phyloP scores from a whole-genome alignment of 2,113 vertebrate species.

The Pelusios castaneus region DNA sequence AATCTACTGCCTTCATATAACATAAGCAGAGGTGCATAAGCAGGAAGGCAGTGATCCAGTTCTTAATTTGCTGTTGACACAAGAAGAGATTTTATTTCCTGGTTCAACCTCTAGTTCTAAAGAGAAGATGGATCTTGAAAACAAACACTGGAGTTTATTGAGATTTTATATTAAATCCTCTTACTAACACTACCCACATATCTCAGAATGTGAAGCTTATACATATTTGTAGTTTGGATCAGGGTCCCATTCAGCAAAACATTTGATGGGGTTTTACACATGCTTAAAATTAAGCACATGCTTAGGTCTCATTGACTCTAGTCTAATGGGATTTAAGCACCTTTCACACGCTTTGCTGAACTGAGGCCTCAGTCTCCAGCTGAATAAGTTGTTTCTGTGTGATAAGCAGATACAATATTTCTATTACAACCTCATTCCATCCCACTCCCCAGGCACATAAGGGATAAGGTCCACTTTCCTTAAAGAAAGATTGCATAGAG shows the following conservation, averaged over 20 bases:
- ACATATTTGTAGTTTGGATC: neutral
- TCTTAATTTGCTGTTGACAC: neutral
- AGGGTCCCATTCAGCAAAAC: neutral
- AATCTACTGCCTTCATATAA: neutral
- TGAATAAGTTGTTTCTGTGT: neutral
- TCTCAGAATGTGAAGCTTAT: too few relatives aligned
- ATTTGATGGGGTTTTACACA: neutral
- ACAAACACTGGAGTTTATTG: neutral
- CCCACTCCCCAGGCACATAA: neutral
- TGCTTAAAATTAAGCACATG: neutral
- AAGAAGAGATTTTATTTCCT: neutral
- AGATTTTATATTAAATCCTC: neutral
- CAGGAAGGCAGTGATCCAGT: neutral
- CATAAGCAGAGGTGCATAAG: neutral
- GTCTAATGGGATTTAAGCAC: neutral
- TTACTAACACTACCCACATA: neutral
- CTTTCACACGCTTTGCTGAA: neutral
- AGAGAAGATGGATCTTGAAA: neutral
- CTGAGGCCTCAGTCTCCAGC: neutral
- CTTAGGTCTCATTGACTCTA: neutral
- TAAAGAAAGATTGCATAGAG: neutral
- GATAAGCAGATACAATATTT: neutral
- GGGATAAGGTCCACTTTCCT: neutral
- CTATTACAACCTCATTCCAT: neutral
- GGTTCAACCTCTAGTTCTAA: neutral